Base-by-base conservation (phyloP, 2,113 vertebrate genomes). In the Percina caprodes region DNA sequence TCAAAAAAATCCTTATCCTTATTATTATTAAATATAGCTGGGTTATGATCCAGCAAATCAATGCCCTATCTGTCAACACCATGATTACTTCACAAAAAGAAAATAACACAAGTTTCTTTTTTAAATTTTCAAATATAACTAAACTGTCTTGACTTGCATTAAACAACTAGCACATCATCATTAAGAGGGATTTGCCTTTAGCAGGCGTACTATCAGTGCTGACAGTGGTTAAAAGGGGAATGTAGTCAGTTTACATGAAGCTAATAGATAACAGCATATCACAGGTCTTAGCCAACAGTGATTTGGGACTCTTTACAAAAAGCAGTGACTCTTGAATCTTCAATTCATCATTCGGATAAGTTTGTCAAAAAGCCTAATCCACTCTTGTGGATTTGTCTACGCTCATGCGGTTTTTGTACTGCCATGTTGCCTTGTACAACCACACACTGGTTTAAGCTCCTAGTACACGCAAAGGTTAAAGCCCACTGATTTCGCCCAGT, bases 381-480 rank as follows among this genome's bases (percentile, higher is more conserved):
- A n/a, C 59, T 23, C 2, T 52, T 48, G 16, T 46, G 33, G 10
- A 56, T 61, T 39, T 66, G 49, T 63, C 52, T 63, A 15, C 42
- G 15, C 49, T 69, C 59, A 59, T 51, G 68, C 0, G 7, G 16
- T 61, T 69, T 78, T 66, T 12, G 3, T n/a, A 19, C 54, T 74
- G 71, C 33, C 48, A 59, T 15, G 33, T 48, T 66, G 75, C 82
- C 71, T 83, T 67, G 73, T 67, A 75, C 51, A 69, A 56, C 39
- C 69, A 58, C 1, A 18, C 60, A 6, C 85, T 61, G 42, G 21
- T 54, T 88, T 77, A 69, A 77, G 69, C 74, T 73, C 11, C 35
- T n/a, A 35, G 61, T 33, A 2, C 56, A 82, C 69, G 86, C 80
- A 86, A 35, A 84, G 74, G 82, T 86, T 70, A 84, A 54, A 72